Evolutionary conservation across 1,140 invertebrate species (phyloP).

Genomic region (Zeugodacus cucurbitae): DNA sequence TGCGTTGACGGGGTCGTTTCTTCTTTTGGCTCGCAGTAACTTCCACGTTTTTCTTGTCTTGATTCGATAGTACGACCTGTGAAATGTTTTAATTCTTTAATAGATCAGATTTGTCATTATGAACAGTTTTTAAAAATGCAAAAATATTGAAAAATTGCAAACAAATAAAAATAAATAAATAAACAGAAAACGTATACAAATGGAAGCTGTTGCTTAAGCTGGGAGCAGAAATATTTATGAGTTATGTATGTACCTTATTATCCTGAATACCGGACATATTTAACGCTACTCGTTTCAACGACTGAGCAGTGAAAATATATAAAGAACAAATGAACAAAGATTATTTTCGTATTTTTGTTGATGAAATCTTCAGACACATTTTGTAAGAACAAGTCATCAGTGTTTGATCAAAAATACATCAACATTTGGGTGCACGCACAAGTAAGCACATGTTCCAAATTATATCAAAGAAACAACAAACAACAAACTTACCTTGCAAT

Average conservation of each 20-base stretch:
- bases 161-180: background rate
- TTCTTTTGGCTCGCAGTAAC: background rate
- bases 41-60: background rate
- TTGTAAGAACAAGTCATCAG: background rate
- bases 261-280: constrained; percentile 26
- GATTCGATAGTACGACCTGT: background rate
- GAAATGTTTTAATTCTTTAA: too few species aligned
- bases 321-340: background rate
- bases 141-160: background rate
- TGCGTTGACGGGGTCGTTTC: background rate
- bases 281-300: background rate
- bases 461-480: background rate
- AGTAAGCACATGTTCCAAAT: background rate
- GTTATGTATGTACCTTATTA: background rate
- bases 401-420: background rate
- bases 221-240: background rate
- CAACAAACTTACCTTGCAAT: background rate
- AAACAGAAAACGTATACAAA: background rate
- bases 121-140: too few species aligned
- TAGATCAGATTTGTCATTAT: too few species aligned
- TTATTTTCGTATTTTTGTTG: background rate
- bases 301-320: constrained; percentile 9
- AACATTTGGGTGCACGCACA: background rate
- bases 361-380: background rate
- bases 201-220: background rate